phyloP scores from a whole-genome alignment of 2,113 vertebrate species.

The Actenoides lindsayi region DNA sequence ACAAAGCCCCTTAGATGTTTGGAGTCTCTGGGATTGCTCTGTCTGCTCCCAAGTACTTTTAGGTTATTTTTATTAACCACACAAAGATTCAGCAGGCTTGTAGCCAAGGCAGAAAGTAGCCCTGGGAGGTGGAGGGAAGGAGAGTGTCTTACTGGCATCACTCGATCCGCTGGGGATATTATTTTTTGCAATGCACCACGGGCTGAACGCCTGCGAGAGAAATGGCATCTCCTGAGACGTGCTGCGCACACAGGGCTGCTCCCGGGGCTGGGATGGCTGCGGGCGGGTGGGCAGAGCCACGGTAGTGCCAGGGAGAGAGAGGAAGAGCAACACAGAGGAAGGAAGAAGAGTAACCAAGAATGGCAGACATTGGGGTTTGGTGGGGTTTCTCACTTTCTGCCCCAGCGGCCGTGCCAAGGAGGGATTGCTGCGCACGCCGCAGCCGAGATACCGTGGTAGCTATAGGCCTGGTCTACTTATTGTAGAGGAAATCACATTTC shows the following conservation, averaged over 20 bases:
- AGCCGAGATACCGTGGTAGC: fast-evolving
- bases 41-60: constrained; percentile 52
- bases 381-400: background rate
- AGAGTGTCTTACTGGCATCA: background rate
- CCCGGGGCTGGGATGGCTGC: background rate
- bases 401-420: fast-evolving
- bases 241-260: background rate
- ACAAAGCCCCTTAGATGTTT: constrained; percentile 75
- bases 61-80: constrained; percentile 48
- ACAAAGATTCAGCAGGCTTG: constrained; percentile 52
- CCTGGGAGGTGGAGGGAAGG: background rate
- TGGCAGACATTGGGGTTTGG: background rate
- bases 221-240: background rate
- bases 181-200: background rate
- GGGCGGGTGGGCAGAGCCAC: background rate
- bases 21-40: constrained; percentile 64
- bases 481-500: background rate
- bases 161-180: background rate
- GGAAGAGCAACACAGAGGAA: background rate
- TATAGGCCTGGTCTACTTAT: background rate
- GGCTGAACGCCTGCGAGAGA: background rate
- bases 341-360: background rate
- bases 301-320: background rate
- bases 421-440: background rate
- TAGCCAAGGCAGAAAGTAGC: constrained; percentile 38